phyloP scores from a whole-genome alignment of 2,888 invertebrate genomes.

The Smittia aterrima region DNA sequence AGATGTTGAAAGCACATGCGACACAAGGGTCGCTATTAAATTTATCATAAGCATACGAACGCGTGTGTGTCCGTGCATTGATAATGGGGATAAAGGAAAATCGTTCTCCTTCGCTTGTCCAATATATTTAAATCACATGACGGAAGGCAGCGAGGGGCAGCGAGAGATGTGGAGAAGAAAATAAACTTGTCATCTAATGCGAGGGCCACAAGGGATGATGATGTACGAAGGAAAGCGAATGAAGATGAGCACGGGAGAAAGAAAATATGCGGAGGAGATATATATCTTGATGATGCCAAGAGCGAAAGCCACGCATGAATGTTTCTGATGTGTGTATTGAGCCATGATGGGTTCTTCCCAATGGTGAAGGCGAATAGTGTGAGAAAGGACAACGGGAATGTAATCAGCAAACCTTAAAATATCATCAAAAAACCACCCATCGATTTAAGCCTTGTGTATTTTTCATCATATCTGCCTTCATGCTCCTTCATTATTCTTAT shows the following conservation, averaged over 20 bases:
- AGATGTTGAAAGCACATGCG: background rate
- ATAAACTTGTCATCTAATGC: slow-evolving; percentile 30
- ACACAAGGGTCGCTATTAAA: background rate
- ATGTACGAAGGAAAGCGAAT: background rate
- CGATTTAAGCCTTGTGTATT: slow-evolving; percentile 33
- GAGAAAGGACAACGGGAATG: slow-evolving; percentile 40
- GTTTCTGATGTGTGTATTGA: slow-evolving; percentile 41
- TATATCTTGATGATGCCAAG: slow-evolving; percentile 20
- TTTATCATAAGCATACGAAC: background rate
- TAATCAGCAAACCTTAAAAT: slow-evolving; percentile 40
- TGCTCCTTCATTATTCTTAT: background rate
- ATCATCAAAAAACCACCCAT: slow-evolving; percentile 37
- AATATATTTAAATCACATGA: slow-evolving; percentile 9
- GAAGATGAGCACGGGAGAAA: background rate
- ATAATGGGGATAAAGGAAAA: slow-evolving; percentile 26
- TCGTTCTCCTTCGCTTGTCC: background rate
- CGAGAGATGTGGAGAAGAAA: background rate
- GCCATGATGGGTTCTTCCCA: slow-evolving; percentile 32
- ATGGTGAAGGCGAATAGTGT: slow-evolving; percentile 14
- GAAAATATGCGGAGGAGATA: background rate
- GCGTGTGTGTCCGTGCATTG: slow-evolving; percentile 35
- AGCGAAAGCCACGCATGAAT: slow-evolving; percentile 26
- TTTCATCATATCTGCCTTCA: slow-evolving; percentile 28
- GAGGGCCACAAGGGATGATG: background rate
- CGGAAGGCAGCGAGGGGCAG: background rate